These are phyloP conservation scores for Nebria brevicollis DNA, from an alignment of 2,888 invertebrate genomes.

Conservation along the genomic window DNA sequence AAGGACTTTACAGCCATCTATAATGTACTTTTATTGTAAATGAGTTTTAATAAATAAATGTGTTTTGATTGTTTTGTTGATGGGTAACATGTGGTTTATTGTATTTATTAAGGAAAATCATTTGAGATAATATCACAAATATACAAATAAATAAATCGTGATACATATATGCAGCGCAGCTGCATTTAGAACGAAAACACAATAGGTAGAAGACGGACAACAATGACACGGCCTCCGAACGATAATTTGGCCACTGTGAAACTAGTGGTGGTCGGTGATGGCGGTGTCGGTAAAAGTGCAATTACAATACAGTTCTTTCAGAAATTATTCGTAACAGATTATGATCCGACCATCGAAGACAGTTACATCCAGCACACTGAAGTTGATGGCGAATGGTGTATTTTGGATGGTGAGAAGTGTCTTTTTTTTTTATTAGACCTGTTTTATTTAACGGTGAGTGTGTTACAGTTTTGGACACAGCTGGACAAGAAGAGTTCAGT, in stretches of 20 bases:
- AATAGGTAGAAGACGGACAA: conserved; percentile 60
- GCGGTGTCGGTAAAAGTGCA: conserved; percentile 95
- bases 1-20: too few species aligned
- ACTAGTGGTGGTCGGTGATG: conserved; percentile 93
- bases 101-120: conserved; percentile 6
- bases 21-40: too few species aligned
- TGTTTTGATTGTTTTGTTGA: not conserved
- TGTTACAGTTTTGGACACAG: conserved; percentile 85
- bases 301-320: conserved; percentile 97
- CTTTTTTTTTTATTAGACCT: not conserved
- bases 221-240: conserved; percentile 76
- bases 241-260: conserved; percentile 83
- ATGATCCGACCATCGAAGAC: conserved; percentile 96
- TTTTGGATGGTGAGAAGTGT: conserved; percentile 78
- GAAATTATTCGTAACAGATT: conserved; percentile 93
- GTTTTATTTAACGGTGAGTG: not conserved
- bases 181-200: conserved; percentile 49
- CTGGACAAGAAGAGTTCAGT: conserved; percentile 95
- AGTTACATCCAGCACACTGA: conserved; percentile 95
- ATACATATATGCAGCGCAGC: conserved; percentile 49
- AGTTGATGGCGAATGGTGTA: conserved; percentile 92
- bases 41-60: not conserved
- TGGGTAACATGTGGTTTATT: not conserved
- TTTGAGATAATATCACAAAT: conserved; percentile 8
- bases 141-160: not conserved